Evolutionary conservation across 2,888 invertebrate species (phyloP), one percentile per base, ranked within the genome.

Genomic region (Epinotia nisella): DNA sequence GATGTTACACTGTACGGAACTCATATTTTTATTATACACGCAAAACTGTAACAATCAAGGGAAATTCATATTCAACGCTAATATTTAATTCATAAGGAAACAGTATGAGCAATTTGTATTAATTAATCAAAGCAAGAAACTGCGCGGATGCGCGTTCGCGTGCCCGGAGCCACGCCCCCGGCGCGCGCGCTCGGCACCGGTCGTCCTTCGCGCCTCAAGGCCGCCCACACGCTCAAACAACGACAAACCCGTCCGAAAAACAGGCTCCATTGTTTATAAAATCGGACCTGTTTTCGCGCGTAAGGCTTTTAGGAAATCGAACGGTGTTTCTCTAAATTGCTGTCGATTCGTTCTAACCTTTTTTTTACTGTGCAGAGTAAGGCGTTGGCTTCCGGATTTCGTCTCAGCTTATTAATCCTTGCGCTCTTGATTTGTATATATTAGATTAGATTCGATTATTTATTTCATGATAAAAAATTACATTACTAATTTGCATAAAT

Each of bases 201-300:
- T 69, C 82, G 84, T 91, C 91, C 92, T 91, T 91, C 89, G 81
- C 80, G 74, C 82, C 87, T 89, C 91, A 91, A 92, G 92, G 92
- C 88, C 91, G 87, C 87, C 89, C 85, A 90, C 90, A 85, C 87
- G 81, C 78, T 82, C 81, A 80, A 78, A 82, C 82, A 78, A 82
- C 82, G 79, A 79, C 80, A 83, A 87, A 88, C 87, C 86, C 83
- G 88, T 83, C 83, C 79, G 80, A 80, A 64, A 80, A 71, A 73
- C 74, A 70, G 59, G 74, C 70, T 70, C 60, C 51, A 53, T 74
- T 74, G 74, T 74, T 74, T 74, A 74, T 74, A 39, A 70, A 59
- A 59, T 58, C 49, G 68, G 68, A 73, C 68, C 62, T 59, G 73
- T 69, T 73, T 53, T 56, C 29, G 58, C 49, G 29, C 15, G 56